Evolutionary conservation across 2,113 vertebrate genomes (phyloP).

Genomic region (Misgurnus mizolepis): DNA sequence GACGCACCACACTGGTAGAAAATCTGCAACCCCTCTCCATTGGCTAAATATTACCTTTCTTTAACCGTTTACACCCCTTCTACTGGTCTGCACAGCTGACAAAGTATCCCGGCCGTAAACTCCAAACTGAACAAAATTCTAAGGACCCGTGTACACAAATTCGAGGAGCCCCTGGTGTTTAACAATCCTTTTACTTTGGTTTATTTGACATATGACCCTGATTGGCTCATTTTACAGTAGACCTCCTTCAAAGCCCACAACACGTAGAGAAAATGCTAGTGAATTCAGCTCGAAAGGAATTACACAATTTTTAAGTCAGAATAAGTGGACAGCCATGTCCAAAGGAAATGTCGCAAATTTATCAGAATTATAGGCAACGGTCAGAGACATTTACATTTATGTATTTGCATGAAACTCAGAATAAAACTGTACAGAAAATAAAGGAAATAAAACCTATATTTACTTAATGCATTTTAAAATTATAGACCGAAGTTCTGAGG

Average conservation of each 20-base stretch:
- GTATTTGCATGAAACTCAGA: too few relatives aligned
- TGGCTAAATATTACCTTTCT: background rate
- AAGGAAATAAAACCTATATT: too few relatives aligned
- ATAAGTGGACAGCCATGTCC: too few relatives aligned
- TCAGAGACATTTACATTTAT: too few relatives aligned
- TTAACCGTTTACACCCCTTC: background rate
- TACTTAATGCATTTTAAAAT: too few relatives aligned
- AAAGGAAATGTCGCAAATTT: too few relatives aligned
- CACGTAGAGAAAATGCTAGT: background rate
- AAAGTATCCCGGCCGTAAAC: background rate
- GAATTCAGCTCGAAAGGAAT: too few relatives aligned
- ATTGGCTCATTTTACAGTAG: background rate
- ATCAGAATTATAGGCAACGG: too few relatives aligned
- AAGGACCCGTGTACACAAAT: background rate
- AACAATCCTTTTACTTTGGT: background rate
- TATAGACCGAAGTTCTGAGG: too few relatives aligned
- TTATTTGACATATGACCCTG: background rate
- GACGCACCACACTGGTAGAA: conserved; percentile 2
- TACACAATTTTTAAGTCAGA: too few relatives aligned
- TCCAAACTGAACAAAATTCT: conserved; percentile 11
- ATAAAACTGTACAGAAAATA: too few relatives aligned
- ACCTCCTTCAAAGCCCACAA: background rate
- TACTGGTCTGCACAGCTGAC: conserved; percentile 22
- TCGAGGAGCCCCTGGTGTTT: background rate
- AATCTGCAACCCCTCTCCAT: background rate